Evolutionary conservation across 2,888 invertebrate species (phyloP).

Genomic region (Philereme vetulata): DNA sequence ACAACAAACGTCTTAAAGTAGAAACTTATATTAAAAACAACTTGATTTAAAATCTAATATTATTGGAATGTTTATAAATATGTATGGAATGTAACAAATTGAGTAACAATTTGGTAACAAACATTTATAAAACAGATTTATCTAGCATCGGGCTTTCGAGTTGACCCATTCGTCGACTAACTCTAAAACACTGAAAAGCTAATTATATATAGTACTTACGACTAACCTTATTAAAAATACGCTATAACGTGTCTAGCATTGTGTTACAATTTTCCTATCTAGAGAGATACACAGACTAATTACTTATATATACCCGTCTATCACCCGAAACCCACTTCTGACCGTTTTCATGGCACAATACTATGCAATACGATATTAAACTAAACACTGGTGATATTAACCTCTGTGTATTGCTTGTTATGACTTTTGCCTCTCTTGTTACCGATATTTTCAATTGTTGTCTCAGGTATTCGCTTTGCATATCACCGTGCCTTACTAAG

Average conservation of each 20-base stretch:
- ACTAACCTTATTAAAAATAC: conserved; percentile 58
- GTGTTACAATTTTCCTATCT: conserved; percentile 73
- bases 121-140: conserved; percentile 65
- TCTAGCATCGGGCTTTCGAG: conserved; percentile 73
- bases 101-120: conserved; percentile 21
- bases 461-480: conserved; percentile 19
- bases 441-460: conserved; percentile 11
- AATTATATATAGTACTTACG: conserved; percentile 58
- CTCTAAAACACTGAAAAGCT: conserved; percentile 84
- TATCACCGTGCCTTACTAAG: conserved; percentile 21
- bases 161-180: conserved; percentile 83
- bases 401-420: conserved; percentile 17
- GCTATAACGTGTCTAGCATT: conserved; percentile 62
- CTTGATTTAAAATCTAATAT: background rate
- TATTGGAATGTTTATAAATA: background rate
- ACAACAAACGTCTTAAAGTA: conserved; percentile 19
- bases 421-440: conserved; percentile 8
- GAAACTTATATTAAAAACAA: conserved; percentile 5
- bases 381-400: conserved; percentile 7
- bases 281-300: conserved; percentile 63
- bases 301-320: conserved; percentile 73
- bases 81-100: conserved; percentile 14
- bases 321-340: conserved; percentile 63
- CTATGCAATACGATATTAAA: conserved; percentile 23
- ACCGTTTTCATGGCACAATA: conserved; percentile 23